Evolutionary conservation across 2,888 invertebrate genomes (phyloP), one percentile per base, ranked within the genome.

Genomic region (Epinotia nisella): DNA sequence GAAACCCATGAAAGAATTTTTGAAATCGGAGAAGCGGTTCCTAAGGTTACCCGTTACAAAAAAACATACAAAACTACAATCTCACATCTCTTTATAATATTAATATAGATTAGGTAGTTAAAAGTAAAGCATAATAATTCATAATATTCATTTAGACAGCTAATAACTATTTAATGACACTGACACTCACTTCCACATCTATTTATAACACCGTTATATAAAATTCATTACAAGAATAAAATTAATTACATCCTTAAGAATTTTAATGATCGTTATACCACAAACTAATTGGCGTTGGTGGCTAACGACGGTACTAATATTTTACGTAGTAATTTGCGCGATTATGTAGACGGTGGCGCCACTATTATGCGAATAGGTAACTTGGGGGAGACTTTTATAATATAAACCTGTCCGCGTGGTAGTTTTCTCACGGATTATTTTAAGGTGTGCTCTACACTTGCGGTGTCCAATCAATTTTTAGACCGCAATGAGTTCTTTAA

Each of bases 401-500:
- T 56, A 45, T 24, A 45, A 70, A 70, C 69, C 69, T 41, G 69
- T 53, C 55, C 17, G 41, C 13, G 17, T 13, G 61, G 29, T 61
- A 55, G 24, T 55, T 70, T 70, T 70, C 69, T 70, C 69, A 70
- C 61, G 69, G 35, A 60, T 60, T 39, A 21, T 19, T 17, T 55
- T 39, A 69, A 61, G 61, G 24, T 45, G 61, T 41, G 51, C 61
- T n/a, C n/a, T n/a, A 70, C 51, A 41, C 21, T 17, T 29, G 41
- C 7, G 41, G 9, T 0, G 35, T 7, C 9, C 3, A 35, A 35
- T 9, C 7, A 1, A 35, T 3, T 35, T 35, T 35, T 9, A 35
- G 35, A 35, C 35, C 35, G 35, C 2, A 24, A n/a, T n/a, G 21
- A 24, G 21, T 24, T 24, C 21, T n/a, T n/a, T n/a, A n/a, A n/a